Conservation (phyloP, 2,888 invertebrate genomes). For the Cheilosia scutellata region DNA sequence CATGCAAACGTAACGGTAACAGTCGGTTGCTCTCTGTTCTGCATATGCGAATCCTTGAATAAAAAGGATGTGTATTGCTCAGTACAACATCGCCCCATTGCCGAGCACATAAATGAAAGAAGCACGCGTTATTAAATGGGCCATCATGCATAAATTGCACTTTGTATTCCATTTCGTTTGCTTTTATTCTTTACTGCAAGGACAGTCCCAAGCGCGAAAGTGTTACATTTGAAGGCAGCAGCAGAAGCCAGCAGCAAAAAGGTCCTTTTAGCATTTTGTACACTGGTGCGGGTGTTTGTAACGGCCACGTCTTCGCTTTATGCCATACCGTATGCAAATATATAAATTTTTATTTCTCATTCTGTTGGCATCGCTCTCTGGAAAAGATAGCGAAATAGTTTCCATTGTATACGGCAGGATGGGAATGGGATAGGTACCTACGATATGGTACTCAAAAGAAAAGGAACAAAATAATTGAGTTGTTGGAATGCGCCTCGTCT, state of each 20-base stretch:
- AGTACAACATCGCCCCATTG: constrained; percentile 17
- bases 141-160: constrained; percentile 78
- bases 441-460: constrained; percentile 25
- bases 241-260: constrained; percentile 31
- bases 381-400: constrained; percentile 52
- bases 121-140: constrained; percentile 77
- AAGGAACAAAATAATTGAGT: constrained; percentile 65
- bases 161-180: constrained; percentile 67
- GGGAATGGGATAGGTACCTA: not conserved
- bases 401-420: constrained; percentile 46
- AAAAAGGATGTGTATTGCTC: constrained; percentile 46
- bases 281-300: constrained; percentile 24
- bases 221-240: constrained; percentile 67
- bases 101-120: constrained; percentile 66
- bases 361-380: constrained; percentile 4
- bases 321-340: constrained; percentile 65
- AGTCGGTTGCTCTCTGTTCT: constrained; percentile 35
- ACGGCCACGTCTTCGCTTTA: constrained; percentile 64
- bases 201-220: constrained; percentile 60
- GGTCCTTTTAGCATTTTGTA: constrained; percentile 27
- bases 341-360: constrained; percentile 69
- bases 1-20: constrained; percentile 50
- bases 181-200: constrained; percentile 59
- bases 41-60: constrained; percentile 18
- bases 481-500: constrained; percentile 70